phyloP scores from a whole-genome alignment of 2,888 invertebrate species.

The Melanostoma mellinum region DNA sequence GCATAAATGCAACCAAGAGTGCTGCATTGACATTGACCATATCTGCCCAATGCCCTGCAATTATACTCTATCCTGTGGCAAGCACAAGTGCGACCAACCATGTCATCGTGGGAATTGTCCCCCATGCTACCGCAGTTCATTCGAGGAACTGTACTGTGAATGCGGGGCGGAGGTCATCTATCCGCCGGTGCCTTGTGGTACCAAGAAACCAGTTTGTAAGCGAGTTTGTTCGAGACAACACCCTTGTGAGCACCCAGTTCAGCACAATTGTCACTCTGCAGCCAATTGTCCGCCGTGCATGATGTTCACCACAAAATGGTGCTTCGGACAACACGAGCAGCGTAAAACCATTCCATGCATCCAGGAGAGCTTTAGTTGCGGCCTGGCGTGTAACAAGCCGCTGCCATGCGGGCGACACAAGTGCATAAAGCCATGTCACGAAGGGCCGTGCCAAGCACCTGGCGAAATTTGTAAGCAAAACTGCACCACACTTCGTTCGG shows the following conservation, averaged over 20 bases:
- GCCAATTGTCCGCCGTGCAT: slow-evolving; percentile 92
- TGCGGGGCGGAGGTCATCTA: slow-evolving; percentile 93
- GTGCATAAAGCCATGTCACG: slow-evolving; percentile 91
- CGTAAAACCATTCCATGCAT: slow-evolving; percentile 91
- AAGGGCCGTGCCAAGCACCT: slow-evolving; percentile 86
- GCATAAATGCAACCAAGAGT: slow-evolving; percentile 94
- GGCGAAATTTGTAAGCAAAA: slow-evolving; percentile 90
- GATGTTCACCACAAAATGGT: slow-evolving; percentile 91
- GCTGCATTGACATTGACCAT: slow-evolving; percentile 94
- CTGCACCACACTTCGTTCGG: slow-evolving; percentile 86
- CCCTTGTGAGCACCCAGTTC: slow-evolving; percentile 90
- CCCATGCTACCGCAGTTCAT: slow-evolving; percentile 89
- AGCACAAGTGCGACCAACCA: slow-evolving; percentile 92
- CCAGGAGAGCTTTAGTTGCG: slow-evolving; percentile 93
- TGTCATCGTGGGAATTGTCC: slow-evolving; percentile 95
- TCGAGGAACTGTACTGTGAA: slow-evolving; percentile 95
- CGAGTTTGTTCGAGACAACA: slow-evolving; percentile 90
- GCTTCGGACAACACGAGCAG: slow-evolving; percentile 91
- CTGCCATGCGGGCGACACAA: slow-evolving; percentile 92
- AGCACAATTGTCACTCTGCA: slow-evolving; percentile 91
- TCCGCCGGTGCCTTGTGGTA: slow-evolving; percentile 97
- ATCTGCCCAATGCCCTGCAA: slow-evolving; percentile 92
- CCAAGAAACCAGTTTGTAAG: slow-evolving; percentile 91
- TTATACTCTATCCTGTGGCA: slow-evolving; percentile 91
- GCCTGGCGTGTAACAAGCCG: slow-evolving; percentile 91